phyloP scores from a whole-genome alignment of 2,113 vertebrate genomes.

The Platichthys flesus region DNA sequence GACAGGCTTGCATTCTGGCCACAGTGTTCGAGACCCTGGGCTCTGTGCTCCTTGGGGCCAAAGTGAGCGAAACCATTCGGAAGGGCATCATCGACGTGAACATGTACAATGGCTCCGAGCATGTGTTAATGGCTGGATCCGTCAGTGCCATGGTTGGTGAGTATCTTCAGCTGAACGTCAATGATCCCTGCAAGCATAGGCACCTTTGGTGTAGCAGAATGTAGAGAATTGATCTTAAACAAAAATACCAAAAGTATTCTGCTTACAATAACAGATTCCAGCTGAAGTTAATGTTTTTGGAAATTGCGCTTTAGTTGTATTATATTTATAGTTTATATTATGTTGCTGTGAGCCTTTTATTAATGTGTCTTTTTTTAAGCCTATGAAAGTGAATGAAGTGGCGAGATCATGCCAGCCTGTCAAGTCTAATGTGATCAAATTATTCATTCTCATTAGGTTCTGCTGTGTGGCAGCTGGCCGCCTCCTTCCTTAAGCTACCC shows the following conservation, averaged over 20 bases:
- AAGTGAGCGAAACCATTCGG: slow-evolving; percentile 96
- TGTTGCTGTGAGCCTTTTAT: too few species aligned
- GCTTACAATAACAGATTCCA: too few species aligned
- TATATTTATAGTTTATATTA: too few species aligned
- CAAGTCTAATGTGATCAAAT: slow-evolving; percentile 2
- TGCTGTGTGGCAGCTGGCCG: slow-evolving; percentile 95
- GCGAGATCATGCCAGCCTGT: too few species aligned
- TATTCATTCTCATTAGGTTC: slow-evolving; percentile 84
- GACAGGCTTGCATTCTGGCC: slow-evolving; percentile 92
- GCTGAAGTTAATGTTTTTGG: too few species aligned
- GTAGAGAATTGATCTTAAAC: too few species aligned
- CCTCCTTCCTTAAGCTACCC: slow-evolving; percentile 96
- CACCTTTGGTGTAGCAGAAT: neutral
- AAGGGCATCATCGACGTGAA: slow-evolving; percentile 91
- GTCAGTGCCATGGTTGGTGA: slow-evolving; percentile 95
- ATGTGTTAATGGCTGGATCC: slow-evolving; percentile 88
- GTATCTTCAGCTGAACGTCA: slow-evolving; percentile 44
- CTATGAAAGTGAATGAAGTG: too few species aligned
- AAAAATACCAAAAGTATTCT: too few species aligned
- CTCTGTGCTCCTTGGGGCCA: slow-evolving; percentile 93
- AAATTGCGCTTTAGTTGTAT: too few species aligned
- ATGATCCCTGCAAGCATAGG: neutral
- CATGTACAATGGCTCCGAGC: slow-evolving; percentile 85
- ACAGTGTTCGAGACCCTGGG: slow-evolving; percentile 95
- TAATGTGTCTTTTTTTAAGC: too few species aligned